A percentile compares a stretch with the other conserved stretches of the same genome.
Conservation (phyloP, 2,888 invertebrate species). For the Pomacea canaliculata region DNA sequence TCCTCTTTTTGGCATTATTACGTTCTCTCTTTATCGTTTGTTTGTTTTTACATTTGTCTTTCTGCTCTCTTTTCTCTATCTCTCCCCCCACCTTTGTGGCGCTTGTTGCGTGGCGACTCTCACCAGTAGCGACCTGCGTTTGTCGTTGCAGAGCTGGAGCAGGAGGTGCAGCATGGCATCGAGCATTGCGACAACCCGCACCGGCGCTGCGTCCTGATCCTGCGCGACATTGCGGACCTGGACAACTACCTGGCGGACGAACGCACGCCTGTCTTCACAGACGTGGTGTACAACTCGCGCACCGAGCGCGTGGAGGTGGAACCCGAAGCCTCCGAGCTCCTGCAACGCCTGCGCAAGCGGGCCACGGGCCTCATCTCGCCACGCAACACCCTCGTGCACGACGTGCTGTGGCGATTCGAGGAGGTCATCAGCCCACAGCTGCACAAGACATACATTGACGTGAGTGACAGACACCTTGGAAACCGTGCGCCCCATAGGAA, state of each 20-base stretch:
- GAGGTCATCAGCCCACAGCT: conserved; percentile 61
- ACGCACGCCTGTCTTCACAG: not conserved
- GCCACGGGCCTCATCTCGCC: conserved; percentile 42
- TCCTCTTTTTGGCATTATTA: no score
- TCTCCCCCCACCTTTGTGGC: no score
- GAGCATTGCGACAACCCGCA: conserved; percentile 46
- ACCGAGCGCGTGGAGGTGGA: conserved; percentile 48
- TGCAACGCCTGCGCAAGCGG: conserved; percentile 51
- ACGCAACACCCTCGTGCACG: conserved; percentile 47
- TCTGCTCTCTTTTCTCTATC: no score
- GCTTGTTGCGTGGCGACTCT: no score
- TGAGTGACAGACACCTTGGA: not conserved
- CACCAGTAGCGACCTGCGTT: no score
- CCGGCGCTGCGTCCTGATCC: conserved; percentile 51
- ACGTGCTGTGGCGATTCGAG: conserved; percentile 65
- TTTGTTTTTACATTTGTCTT: no score
- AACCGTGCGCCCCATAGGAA: no score
- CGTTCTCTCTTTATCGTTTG: no score
- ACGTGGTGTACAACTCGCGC: conserved; percentile 49
- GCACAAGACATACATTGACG: conserved; percentile 60
- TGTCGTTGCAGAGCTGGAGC: conserved; percentile 54
- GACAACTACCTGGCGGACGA: conserved; percentile 62
- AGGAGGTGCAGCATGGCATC: conserved; percentile 53
- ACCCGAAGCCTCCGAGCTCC: conserved; percentile 37
- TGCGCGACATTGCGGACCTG: conserved; percentile 64